These are phyloP conservation scores for Dioctria rufipes DNA, from an alignment of 2,888 invertebrate species.

Conservation along the genomic window DNA sequence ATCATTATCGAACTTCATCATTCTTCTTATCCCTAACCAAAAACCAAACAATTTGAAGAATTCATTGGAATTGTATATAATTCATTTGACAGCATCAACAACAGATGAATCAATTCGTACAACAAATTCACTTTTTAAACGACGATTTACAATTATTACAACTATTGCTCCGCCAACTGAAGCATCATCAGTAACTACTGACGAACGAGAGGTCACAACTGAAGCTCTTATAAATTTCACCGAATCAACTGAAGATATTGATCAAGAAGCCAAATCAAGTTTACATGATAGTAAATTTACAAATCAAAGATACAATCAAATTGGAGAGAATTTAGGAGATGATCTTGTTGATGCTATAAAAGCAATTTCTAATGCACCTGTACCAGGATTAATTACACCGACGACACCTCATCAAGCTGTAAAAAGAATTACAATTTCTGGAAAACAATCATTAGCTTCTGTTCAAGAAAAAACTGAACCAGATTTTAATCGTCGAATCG, in stretches of 20 bases:
- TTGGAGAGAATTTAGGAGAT: slow-evolving; percentile 62
- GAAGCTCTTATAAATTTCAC: slow-evolving; percentile 48
- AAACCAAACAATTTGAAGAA: too few relatives aligned
- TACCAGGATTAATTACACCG: slow-evolving; percentile 54
- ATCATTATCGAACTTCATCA: too few relatives aligned
- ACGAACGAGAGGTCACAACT: slow-evolving; percentile 53
- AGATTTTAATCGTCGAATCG: slow-evolving; percentile 48
- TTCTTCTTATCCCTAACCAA: too few relatives aligned
- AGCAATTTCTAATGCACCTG: slow-evolving; percentile 61
- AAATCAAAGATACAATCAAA: slow-evolving; percentile 66
- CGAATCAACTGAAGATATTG: slow-evolving; percentile 61
- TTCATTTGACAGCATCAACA: slow-evolving; percentile 63
- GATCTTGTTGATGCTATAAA: slow-evolving; percentile 62
- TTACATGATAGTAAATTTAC: slow-evolving; percentile 65
- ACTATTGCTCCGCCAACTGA: slow-evolving; percentile 56
- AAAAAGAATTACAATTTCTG: neutral
- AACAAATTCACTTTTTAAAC: slow-evolving; percentile 71
- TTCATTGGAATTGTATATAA: neutral
- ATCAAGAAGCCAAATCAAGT: slow-evolving; percentile 70
- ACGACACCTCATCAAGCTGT: slow-evolving; percentile 16
- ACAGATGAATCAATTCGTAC: slow-evolving; percentile 69
- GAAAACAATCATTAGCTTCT: neutral
- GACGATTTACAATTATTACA: slow-evolving; percentile 66
- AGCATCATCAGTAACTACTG: slow-evolving; percentile 7
- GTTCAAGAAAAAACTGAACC: slow-evolving; percentile 14